Base-by-base conservation (phyloP, 1,140 invertebrate species). In the Rhagoletis zephyria region DNA sequence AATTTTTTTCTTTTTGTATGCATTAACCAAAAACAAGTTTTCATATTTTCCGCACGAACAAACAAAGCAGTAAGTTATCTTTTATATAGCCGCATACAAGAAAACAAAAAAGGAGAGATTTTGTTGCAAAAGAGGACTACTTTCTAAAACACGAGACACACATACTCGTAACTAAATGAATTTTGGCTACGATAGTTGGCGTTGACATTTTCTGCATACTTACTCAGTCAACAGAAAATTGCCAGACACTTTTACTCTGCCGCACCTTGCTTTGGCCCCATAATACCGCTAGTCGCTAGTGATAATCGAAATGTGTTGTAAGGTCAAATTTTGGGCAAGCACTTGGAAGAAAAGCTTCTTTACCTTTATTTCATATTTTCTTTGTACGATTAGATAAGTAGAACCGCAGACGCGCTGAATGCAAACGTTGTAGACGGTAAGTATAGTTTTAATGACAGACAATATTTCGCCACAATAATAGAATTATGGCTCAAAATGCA, bases 11-110 rank as follows among this genome's bases (percentile, higher is more conserved):
- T 16, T 74, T 48, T 48, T 45, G 16, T 42, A 14, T 42, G 14
- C 67, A 48, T 48, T 74, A 48, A 74, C 3, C 9, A 42, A 4
- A 40, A 40, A 14, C 9, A 42, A 7, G 10, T 10, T 56, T 74
- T 45, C 42, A 45, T 0, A 74, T 74, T 74, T 74, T 74, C 14
- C 42, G 67, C 67, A 74, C 67, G 67, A 74, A 6, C 14, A 74
- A 74, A 74, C 42, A 74, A 74, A 45, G 14, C 14, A 48, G 14
- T 74, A 48, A 48, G 45, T 48, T 74, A 74, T 42, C 42, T 14
- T n/a, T 14, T 48, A 7, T 56, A 56, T 56, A 6, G 40, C 40
- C 2, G 42, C 3, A 42, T 14, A 16, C 10, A 74, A 65, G 64
- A 30, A 30, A 65, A 74, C 3, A 6, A 45, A 74, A 74, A 48